Percentiles rank a stretch among this genome's conserved stretches.
These are phyloP conservation scores for Mactra quadrangularis DNA, from an alignment of 1,140 invertebrate genomes.

Conservation along the genomic window DNA sequence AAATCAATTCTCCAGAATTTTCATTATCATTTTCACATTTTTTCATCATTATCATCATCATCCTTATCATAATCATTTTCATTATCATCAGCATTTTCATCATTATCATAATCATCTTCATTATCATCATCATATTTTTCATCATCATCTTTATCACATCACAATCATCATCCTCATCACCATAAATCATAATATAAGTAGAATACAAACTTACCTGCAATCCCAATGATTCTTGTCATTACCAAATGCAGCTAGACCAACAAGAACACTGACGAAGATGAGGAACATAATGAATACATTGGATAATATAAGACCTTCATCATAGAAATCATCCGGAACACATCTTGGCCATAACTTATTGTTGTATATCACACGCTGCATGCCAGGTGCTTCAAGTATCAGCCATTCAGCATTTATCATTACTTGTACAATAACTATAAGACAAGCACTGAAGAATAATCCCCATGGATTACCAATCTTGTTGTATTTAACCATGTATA, in stretches of 20 bases:
- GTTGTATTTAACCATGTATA: conserved; percentile 79
- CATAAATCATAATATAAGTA: too few relatives aligned
- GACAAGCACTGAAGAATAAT: conserved; percentile 82
- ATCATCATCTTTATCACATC: too few relatives aligned
- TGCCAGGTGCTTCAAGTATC: conserved; percentile 79
- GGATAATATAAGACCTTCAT: conserved; percentile 84
- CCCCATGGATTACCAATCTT: conserved; percentile 81
- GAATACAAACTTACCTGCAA: conserved; percentile 63
- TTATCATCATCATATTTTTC: too few relatives aligned
- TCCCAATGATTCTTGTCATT: conserved; percentile 70
- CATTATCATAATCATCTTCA: too few relatives aligned
- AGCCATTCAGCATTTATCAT: conserved; percentile 84
- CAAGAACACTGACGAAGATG: conserved; percentile 81
- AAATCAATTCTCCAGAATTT: too few relatives aligned
- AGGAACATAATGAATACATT: conserved; percentile 85
- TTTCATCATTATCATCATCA: too few relatives aligned
- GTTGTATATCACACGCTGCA: conserved; percentile 74
- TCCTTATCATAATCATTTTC: too few relatives aligned
- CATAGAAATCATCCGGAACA: conserved; percentile 80
- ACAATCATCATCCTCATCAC: too few relatives aligned
- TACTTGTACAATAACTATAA: conserved; percentile 84
- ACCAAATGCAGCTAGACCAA: conserved; percentile 82
- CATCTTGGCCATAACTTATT: conserved; percentile 78
- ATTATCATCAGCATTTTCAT: too few relatives aligned
- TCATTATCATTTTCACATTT: too few relatives aligned